A percentile compares a stretch with the other conserved stretches of the same genome.
Conservation (phyloP, 1,140 invertebrate genomes). For the Drosophila biarmipes region DNA sequence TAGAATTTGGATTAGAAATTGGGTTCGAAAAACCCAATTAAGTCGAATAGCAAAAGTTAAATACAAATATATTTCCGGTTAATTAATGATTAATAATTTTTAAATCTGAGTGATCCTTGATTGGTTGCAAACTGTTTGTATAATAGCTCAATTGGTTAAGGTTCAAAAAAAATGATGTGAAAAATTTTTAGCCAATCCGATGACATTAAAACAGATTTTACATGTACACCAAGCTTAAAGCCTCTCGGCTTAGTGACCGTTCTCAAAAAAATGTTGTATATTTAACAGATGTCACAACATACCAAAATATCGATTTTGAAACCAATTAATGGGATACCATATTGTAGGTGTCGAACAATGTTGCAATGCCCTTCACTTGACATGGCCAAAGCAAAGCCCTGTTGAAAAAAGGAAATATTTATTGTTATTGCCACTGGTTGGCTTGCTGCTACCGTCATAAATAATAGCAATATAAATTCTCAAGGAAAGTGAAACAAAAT, state of each 20-base stretch:
- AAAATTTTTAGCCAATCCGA: too few species aligned
- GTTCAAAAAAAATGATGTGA: too few species aligned
- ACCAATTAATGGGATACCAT: slow-evolving; percentile 3
- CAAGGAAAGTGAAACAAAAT: slow-evolving; percentile 26
- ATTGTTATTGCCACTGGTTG: slow-evolving; percentile 54
- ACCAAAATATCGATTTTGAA: not conserved
- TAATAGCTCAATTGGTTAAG: too few species aligned
- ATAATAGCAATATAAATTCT: slow-evolving; percentile 59
- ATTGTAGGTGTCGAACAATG: not conserved
- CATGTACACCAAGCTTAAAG: not conserved
- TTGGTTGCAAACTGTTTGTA: too few species aligned
- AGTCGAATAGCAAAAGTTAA: too few species aligned
- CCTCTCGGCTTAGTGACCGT: not conserved
- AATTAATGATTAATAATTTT: too few species aligned
- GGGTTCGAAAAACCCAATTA: too few species aligned
- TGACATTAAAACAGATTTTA: too few species aligned
- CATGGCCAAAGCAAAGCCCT: not conserved
- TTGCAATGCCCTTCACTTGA: not conserved
- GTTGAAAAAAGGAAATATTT: slow-evolving; percentile 40
- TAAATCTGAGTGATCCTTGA: too few species aligned
- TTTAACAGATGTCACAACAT: not conserved
- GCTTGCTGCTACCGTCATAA: slow-evolving; percentile 37
- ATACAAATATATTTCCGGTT: too few species aligned
- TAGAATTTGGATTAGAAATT: too few species aligned
- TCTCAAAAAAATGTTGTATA: not conserved